phyloP scores from a whole-genome alignment of 2,888 invertebrate genomes.

The Cyaniris semiargus region DNA sequence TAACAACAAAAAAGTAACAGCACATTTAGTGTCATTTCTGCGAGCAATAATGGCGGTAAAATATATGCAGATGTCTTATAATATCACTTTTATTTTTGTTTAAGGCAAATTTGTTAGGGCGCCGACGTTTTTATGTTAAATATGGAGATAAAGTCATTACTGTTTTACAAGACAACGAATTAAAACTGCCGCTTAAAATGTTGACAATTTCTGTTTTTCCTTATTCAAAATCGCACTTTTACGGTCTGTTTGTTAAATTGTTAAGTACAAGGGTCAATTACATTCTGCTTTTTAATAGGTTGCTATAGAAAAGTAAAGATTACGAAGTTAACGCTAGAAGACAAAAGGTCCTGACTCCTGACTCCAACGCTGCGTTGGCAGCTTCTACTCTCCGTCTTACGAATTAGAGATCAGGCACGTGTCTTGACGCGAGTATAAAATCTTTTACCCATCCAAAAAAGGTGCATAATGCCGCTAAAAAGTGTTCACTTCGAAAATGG shows the following conservation, averaged over 20 bases:
- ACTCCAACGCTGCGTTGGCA: no score
- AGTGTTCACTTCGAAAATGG: no score
- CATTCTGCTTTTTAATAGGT: neutral
- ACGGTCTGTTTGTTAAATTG: neutral
- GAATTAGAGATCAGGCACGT: no score
- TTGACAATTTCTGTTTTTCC: neutral
- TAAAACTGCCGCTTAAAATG: neutral
- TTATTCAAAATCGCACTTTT: neutral
- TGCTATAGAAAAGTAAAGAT: neutral
- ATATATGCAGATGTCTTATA: conserved; percentile 71
- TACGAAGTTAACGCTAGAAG: no score
- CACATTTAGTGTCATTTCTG: conserved; percentile 60
- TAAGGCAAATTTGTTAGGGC: conserved; percentile 58
- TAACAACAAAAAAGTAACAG: conserved; percentile 51
- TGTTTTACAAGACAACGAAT: conserved; percentile 50
- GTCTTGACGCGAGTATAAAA: no score
- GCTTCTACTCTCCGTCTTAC: no score
- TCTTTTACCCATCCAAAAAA: no score
- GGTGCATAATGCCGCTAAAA: no score
- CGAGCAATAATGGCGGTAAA: conserved; percentile 61
- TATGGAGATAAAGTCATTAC: conserved; percentile 77
- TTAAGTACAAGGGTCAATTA: neutral
- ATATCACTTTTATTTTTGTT: conserved; percentile 58
- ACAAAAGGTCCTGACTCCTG: no score
- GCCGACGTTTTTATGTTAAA: conserved; percentile 74